Evolutionary conservation across 2,888 invertebrate genomes (phyloP).

Genomic region (Drosophila formosana): DNA sequence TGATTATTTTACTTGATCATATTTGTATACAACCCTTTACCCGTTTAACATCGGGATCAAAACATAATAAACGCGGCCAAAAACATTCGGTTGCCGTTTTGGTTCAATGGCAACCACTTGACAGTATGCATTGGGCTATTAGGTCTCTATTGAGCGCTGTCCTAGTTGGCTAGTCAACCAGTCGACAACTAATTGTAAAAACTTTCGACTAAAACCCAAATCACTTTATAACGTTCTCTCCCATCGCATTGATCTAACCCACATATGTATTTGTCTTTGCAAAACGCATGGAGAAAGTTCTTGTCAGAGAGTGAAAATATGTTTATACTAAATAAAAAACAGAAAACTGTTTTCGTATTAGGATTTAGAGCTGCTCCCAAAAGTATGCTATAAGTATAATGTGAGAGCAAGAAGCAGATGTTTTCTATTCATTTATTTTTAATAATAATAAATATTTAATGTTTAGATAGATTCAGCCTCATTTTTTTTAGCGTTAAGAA

Average conservation of each 20-base stretch:
- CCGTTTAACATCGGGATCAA: not conserved
- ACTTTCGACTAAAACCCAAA: constrained; percentile 12
- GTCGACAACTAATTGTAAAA: constrained; percentile 7
- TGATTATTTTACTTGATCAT: not conserved
- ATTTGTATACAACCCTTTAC: not conserved
- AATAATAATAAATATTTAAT: too few species aligned
- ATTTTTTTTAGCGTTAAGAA: too few species aligned
- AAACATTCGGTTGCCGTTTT: constrained; percentile 19
- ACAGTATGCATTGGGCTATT: constrained; percentile 24
- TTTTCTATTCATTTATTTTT: not conserved
- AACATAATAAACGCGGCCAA: constrained; percentile 12
- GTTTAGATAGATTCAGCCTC: too few species aligned
- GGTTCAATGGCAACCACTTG: constrained; percentile 51
- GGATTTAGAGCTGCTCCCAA: not conserved
- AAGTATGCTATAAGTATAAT: constrained; percentile 1
- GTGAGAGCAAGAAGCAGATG: not conserved
- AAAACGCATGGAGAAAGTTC: not conserved
- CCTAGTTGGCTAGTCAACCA: constrained; percentile 18
- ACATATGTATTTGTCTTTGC: not conserved
- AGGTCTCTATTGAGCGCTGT: constrained; percentile 1
- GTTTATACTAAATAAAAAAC: not conserved
- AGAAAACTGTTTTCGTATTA: not conserved
- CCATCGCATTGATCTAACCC: not conserved
- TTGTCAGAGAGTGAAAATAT: not conserved
- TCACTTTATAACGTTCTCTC: constrained; percentile 4